A percentile compares a stretch with the other conserved stretches of the same genome.
These are phyloP conservation scores for Craniophora ligustri DNA, from an alignment of 2,888 invertebrate species.

Conservation along the genomic window DNA sequence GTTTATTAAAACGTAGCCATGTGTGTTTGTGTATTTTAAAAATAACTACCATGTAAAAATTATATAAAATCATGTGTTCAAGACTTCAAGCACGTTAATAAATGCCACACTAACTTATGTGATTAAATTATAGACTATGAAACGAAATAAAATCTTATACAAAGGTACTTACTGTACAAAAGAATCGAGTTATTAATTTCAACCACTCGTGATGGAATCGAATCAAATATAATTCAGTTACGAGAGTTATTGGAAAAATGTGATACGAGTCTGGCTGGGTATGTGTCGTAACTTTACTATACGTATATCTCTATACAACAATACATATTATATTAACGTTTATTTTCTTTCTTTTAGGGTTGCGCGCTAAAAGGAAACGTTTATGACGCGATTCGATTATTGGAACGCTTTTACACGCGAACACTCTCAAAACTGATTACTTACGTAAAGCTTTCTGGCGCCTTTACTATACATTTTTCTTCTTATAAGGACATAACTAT, in stretches of 20 bases:
- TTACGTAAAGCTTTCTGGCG: not conserved
- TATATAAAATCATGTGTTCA: constrained; percentile 19
- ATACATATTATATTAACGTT: too few species aligned
- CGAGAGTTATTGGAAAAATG: constrained; percentile 32
- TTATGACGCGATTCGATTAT: constrained; percentile 39
- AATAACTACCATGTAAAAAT: too few species aligned
- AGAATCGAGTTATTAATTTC: constrained; percentile 19
- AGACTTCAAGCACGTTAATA: constrained; percentile 5
- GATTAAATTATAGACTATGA: constrained; percentile 23
- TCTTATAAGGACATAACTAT: too few species aligned
- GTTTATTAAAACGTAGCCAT: too few species aligned
- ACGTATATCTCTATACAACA: constrained; percentile 1
- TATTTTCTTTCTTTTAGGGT: constrained; percentile 24
- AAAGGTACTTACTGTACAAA: constrained; percentile 5
- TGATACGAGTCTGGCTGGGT: constrained; percentile 10
- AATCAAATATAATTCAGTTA: constrained; percentile 24
- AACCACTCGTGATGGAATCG: constrained; percentile 20
- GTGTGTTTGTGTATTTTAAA: too few species aligned
- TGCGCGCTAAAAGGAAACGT: constrained; percentile 22
- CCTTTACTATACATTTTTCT: too few species aligned
- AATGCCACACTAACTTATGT: constrained; percentile 6
- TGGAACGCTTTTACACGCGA: constrained; percentile 8
- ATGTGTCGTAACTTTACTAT: constrained; percentile 16
- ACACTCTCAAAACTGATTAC: constrained; percentile 3
- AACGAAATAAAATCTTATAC: constrained; percentile 12